phyloP scores from a whole-genome alignment of 2,797 vertebrate genomes.

The Loris lydekkerianus region DNA sequence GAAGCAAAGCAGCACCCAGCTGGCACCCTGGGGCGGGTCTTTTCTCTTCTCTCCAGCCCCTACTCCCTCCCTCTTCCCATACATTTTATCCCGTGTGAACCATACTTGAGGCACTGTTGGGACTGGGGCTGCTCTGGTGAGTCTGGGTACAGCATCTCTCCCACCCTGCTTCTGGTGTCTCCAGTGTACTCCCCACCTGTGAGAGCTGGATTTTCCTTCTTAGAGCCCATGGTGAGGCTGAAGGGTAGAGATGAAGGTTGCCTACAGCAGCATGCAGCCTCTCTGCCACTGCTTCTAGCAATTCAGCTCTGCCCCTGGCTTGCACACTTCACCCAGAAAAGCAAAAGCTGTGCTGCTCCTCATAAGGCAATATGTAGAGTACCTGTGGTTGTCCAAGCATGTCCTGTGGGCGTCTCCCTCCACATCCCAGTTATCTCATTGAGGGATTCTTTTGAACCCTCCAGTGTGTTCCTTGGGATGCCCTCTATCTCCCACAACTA shows the following conservation, averaged over 20 bases:
- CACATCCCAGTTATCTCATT: background rate
- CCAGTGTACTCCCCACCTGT: background rate
- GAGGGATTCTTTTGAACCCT: background rate
- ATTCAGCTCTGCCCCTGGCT: background rate
- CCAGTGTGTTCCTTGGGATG: too few relatives aligned
- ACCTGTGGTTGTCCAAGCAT: background rate
- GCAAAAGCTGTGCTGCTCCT: background rate
- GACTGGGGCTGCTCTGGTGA: background rate
- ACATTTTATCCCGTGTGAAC: background rate
- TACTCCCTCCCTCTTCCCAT: background rate
- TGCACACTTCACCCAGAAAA: background rate
- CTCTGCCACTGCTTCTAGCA: background rate
- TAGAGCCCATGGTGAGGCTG: background rate
- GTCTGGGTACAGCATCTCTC: background rate
- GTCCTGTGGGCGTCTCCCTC: background rate
- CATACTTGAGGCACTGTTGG: background rate
- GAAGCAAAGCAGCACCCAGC: background rate
- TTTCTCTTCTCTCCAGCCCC: background rate
- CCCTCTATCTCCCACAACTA: background rate
- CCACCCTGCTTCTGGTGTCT: background rate
- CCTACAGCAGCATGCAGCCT: background rate
- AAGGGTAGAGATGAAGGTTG: background rate
- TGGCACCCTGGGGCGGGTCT: background rate
- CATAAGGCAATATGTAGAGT: background rate
- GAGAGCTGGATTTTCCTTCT: background rate